Evolutionary conservation across 2,888 invertebrate species (phyloP).

Genomic region (Sericinus montela): DNA sequence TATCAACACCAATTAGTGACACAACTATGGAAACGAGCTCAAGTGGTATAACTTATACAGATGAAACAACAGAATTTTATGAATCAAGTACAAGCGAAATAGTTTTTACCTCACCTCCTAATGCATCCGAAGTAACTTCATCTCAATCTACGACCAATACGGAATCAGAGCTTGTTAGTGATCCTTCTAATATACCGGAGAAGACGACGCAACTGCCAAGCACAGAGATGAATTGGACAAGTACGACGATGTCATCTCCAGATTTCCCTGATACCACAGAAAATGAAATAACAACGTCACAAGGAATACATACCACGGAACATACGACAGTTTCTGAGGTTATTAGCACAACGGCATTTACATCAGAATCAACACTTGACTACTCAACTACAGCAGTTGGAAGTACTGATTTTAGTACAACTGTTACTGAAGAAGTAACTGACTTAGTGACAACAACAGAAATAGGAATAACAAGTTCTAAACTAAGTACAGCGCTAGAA

Average conservation of each 20-base stretch:
- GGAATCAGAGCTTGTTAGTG: not conserved
- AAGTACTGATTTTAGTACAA: not conserved
- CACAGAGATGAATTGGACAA: not conserved
- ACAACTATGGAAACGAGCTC: not conserved
- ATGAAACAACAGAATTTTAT: not conserved
- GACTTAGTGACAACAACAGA: conserved; percentile 11
- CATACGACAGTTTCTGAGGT: not conserved
- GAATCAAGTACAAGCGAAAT: not conserved
- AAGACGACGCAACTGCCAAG: no score
- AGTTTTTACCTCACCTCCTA: not conserved
- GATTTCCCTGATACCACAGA: not conserved
- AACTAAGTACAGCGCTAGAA: not conserved
- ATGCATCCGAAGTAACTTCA: not conserved
- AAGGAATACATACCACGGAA: not conserved
- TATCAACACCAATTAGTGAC: not conserved
- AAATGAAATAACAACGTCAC: not conserved
- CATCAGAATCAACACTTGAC: not conserved
- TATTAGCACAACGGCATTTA: conserved; percentile 4
- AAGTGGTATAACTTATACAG: not conserved
- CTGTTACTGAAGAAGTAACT: conserved; percentile 9
- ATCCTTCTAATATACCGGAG: no score
- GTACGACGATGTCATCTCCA: not conserved
- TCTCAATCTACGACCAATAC: not conserved
- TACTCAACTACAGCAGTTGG: not conserved
- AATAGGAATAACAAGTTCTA: conserved; percentile 9